Conservation (phyloP, 2,113 vertebrate genomes). For the Poicephalus gulielmi region DNA sequence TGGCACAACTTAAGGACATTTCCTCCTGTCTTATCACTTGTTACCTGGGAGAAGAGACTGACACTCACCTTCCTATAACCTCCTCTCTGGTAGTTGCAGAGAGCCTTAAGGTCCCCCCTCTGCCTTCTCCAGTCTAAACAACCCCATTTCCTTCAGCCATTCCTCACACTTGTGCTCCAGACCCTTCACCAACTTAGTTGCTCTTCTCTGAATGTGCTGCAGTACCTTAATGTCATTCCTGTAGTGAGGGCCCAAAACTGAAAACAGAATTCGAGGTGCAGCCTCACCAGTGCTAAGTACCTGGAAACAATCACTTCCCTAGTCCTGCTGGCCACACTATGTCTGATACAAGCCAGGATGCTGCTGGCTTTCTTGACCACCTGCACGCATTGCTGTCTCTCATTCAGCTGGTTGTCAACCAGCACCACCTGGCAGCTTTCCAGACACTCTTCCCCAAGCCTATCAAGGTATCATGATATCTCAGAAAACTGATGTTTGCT, state of each 20-base stretch:
- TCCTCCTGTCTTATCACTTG: background rate
- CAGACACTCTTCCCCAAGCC: background rate
- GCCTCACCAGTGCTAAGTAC: background rate
- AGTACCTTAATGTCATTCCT: background rate
- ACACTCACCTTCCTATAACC: fast-evolving
- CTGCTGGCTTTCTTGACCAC: background rate
- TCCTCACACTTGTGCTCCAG: background rate
- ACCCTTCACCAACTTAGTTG: background rate
- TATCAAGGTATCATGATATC: background rate
- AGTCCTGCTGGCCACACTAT: background rate
- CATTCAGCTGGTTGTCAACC: background rate
- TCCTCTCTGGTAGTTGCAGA: background rate
- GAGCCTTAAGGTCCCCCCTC: background rate
- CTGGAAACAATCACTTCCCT: background rate
- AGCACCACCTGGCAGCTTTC: background rate
- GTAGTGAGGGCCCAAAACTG: background rate
- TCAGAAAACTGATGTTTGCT: background rate
- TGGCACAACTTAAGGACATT: background rate
- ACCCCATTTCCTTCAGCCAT: background rate
- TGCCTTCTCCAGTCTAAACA: background rate
- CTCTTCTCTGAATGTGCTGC: background rate
- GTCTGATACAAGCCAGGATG: background rate
- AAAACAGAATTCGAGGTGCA: background rate
- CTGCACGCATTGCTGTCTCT: background rate
- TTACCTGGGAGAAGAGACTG: background rate